Evolutionary conservation across 37 sponge, comb jelly and placozoan species (phyloP).

Genomic region (Aphrocallistes beatrix): DNA sequence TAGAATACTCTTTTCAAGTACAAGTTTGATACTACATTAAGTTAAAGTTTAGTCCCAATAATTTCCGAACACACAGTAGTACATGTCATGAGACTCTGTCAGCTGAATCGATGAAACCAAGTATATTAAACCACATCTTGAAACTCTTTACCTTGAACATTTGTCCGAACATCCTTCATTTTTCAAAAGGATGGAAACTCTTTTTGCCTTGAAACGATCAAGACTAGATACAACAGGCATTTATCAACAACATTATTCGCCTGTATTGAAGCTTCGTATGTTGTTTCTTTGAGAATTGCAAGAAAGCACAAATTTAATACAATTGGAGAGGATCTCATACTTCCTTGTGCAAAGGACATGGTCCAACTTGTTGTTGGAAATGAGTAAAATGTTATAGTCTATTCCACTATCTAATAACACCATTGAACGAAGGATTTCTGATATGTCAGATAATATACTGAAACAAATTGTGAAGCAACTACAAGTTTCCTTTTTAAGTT

Average conservation of each 20-base stretch:
- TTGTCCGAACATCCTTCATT: neutral
- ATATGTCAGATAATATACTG: constrained; percentile 14
- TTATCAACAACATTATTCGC: neutral
- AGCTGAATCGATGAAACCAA: too few relatives aligned
- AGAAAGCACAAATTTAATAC: neutral
- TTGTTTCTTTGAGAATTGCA: constrained; percentile 11
- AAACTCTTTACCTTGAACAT: neutral
- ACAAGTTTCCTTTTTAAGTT: neutral
- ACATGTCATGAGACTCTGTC: too few relatives aligned
- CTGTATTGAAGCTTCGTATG: neutral
- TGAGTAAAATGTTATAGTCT: neutral
- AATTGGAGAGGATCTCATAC: constrained; percentile 10
- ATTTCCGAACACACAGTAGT: too few relatives aligned
- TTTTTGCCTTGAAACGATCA: neutral
- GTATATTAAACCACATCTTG: constrained; percentile 1
- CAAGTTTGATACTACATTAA: too few relatives aligned
- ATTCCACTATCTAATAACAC: neutral
- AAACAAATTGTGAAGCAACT: constrained; percentile 2
- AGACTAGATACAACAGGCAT: constrained; percentile 6
- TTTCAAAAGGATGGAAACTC: constrained; percentile 17
- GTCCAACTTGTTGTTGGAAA: neutral
- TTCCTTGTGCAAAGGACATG: constrained; percentile 14
- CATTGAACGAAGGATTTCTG: neutral
- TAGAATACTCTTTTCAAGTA: too few relatives aligned
- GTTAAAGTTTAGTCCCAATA: too few relatives aligned